Base-by-base conservation (phyloP, 2,113 vertebrate species). In the Arenaria interpres region DNA sequence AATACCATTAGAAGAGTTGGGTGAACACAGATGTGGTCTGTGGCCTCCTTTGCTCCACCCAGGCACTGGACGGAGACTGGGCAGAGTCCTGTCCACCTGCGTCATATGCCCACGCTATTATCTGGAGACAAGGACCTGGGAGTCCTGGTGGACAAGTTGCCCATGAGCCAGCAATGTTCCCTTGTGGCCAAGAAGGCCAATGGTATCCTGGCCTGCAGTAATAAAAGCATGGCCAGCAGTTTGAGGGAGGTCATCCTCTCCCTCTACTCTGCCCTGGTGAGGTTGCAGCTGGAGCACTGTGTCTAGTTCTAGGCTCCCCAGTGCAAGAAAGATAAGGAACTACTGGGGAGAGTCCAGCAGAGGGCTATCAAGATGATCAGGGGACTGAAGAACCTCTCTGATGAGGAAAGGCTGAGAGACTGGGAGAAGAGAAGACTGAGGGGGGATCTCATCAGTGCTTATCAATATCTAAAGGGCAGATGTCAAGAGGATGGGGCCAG, bases 11-110 rank as follows among this genome's bases (percentile, higher is more conserved):
- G 51, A 57, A 84, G 62, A 63, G 43, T 33, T 60, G 77, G 57
- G 43, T 46, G 64, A 46, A 32, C 22, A 27, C 11, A 24, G 48
- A 57, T n/a, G 63, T 48, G 56, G 56, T 48, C 85, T 71, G 45
- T 10, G 25, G 57, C 10, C 50, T 74, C 43, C 54, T 88, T 28
- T 7, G 0, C 21, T 53, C 56, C 59, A 46, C 24, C 21, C 54
- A 18, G 28, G 21, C 28, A 12, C 28, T 3, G 72, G 75, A n/a
- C 6, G 51, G 59, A 37, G 64, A 48, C 2, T 4, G 59, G 14
- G 35, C 20, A 56, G 32, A 19, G 77, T 18, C 51, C 51, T 3
- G 1, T 43, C n/a, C 10, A 2, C 39, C 37, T 13, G 10, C 0
- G 0, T 33, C 84, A 14, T 43, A 43, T 3, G 11, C 39, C 62